Percentiles rank a stretch among this genome's conserved stretches.
Conservation (phyloP, 2,113 vertebrate genomes). For the Condylura cristata region DNA sequence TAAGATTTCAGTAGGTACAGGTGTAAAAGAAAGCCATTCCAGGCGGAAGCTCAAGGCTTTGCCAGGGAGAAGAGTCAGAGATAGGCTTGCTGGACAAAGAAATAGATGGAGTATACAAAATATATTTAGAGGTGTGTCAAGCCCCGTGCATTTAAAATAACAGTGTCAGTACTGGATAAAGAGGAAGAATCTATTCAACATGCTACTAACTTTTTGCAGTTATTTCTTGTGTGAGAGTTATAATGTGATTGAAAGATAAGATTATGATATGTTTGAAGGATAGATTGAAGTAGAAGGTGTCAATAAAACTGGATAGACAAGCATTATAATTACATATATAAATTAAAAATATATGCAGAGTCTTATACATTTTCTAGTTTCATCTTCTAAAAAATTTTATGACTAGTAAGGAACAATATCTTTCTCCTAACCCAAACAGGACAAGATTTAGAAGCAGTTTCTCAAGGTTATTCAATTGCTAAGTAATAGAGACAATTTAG, state of each 20-base stretch:
- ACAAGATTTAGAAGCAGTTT: slow-evolving; percentile 21
- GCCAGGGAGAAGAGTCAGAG: neutral
- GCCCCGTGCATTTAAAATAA: neutral
- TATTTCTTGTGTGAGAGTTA: slow-evolving; percentile 11
- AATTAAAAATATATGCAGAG: neutral
- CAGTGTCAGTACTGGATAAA: neutral
- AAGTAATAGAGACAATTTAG: neutral
- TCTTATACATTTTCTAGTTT: slow-evolving; percentile 1
- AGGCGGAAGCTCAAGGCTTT: neutral
- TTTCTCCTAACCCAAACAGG: neutral
- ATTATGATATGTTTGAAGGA: neutral
- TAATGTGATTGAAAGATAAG: neutral
- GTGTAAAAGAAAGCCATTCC: neutral
- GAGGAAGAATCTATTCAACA: neutral
- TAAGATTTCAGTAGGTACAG: neutral
- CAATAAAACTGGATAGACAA: neutral
- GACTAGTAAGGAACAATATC: neutral
- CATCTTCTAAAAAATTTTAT: neutral
- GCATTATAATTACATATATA: neutral
- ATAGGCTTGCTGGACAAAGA: neutral
- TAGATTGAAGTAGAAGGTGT: neutral
- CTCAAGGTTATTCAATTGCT: neutral
- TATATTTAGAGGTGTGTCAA: neutral
- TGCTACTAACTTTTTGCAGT: neutral
- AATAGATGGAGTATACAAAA: neutral